Base-by-base conservation (phyloP, 2,113 vertebrate species). In the Morphnarchus princeps region DNA sequence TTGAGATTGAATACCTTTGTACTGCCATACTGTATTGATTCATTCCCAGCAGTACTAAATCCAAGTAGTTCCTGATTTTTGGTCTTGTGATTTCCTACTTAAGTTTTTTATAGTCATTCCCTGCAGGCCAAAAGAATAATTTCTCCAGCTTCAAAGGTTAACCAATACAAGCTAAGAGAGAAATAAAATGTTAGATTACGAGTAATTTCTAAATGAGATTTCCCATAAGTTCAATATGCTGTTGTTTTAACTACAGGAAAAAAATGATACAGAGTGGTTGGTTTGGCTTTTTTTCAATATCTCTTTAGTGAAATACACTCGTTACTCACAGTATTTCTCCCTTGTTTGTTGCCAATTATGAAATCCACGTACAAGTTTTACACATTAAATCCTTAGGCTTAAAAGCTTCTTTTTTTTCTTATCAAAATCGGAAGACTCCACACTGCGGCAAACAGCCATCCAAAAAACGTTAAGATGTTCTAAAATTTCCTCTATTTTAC, bases 231-330 rank as follows among this genome's bases (percentile, higher is more conserved):
- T 86, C 36, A 49, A 3, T 36, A 31, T 31, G 9, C 5, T 65
- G 7, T 36, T 88, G 19, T 77, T 72, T 73, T 21, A 82, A 36
- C 25, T 42, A 11, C 11, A 10, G 29, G 9, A 11, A 42, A 57
- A 71, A 32, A 4, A n/a, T 15, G 1, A 38, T 11, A 28, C 1
- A 1, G 34, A 20, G 5, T 45, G 10, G 10, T 32, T 77, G 43
- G 7, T 72, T 63, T 59, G 52, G 20, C 10, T 62, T 71, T 82
- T 66, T 82, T 80, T 40, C 21, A 31, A 1, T 36, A 9, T 32
- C 19, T 82, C 11, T 38, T 34, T 16, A 57, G 28, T 54, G 63
- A 81, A 52, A 65, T 55, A 3, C 18, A 40, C 14, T 28, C 4
- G 0, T 66, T 92, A 55, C 19, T 63, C 29, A 24, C 12, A 32